These are phyloP conservation scores for Paratilapia polleni DNA, from an alignment of 2,113 vertebrate genomes.

Conservation along the genomic window DNA sequence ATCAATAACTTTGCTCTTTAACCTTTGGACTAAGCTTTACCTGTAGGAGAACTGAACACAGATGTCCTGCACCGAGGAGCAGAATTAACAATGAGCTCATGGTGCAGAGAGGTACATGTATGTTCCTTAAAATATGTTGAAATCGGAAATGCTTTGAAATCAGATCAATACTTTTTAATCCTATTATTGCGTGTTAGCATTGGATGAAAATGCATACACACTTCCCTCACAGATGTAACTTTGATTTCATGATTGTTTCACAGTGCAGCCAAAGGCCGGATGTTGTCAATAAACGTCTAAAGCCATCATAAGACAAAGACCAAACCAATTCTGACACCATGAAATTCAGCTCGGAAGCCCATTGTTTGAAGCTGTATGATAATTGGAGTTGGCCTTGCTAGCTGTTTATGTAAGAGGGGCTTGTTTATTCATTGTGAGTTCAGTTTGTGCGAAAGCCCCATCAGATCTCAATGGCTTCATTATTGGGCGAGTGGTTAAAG, in stretches of 20 bases:
- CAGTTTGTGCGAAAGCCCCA: constrained; percentile 59
- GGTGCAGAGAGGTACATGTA: not conserved
- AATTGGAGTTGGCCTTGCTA: constrained; percentile 62
- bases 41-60: not conserved
- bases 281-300: constrained; percentile 25
- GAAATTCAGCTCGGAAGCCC: constrained; percentile 45
- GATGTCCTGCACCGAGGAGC: not conserved
- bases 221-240: not conserved
- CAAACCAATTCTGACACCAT: constrained; percentile 66
- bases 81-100: not conserved
- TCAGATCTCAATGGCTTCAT: constrained; percentile 74
- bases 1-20: constrained; percentile 17
- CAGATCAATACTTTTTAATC: constrained; percentile 30
- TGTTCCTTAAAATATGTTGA: not conserved
- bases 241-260: not conserved
- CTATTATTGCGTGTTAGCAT: constrained; percentile 1
- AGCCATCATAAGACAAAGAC: constrained; percentile 50
- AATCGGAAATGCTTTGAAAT: constrained; percentile 35
- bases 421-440: constrained; percentile 76
- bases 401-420: constrained; percentile 76
- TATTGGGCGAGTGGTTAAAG: constrained; percentile 67
- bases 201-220: not conserved
- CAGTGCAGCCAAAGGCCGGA: not conserved
- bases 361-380: constrained; percentile 67
- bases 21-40: not conserved